Percentiles rank a stretch among this genome's conserved stretches.
Evolutionary conservation across 2,888 invertebrate species (phyloP).

Genomic region (Drosophila testacea): DNA sequence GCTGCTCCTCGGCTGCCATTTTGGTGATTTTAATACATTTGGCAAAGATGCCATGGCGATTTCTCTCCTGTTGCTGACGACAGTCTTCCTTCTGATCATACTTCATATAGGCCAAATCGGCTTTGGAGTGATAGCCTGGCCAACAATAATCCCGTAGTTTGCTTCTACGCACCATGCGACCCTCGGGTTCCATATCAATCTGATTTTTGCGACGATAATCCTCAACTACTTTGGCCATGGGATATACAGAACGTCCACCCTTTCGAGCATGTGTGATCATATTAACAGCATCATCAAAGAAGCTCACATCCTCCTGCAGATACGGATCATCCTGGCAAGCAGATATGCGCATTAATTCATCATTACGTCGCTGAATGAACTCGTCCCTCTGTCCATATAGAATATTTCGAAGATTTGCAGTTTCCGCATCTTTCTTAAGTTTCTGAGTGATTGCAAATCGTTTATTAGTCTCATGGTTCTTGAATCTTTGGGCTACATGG

Average conservation of each 20-base stretch:
- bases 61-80: background rate
- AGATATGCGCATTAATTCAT: background rate
- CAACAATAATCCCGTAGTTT: constrained; percentile 18
- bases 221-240: constrained; percentile 20
- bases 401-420: background rate
- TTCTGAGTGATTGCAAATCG: background rate
- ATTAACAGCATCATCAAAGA: constrained; percentile 7
- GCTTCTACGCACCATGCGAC: constrained; percentile 12
- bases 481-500: constrained; percentile 1
- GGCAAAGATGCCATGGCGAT: constrained; percentile 35
- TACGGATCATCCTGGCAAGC: constrained; percentile 11
- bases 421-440: background rate
- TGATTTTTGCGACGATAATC: background rate
- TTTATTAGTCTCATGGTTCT: constrained; percentile 8
- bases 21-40: constrained; percentile 53
- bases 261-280: background rate
- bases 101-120: constrained; percentile 4
- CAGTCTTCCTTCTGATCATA: constrained; percentile 14
- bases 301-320: constrained; percentile 11
- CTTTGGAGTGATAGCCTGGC: constrained; percentile 22
- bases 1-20: constrained; percentile 46
- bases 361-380: constrained; percentile 5
- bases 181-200: constrained; percentile 57
- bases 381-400: constrained; percentile 14
- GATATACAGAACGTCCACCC: constrained; percentile 7